Percentiles rank a stretch among this genome's conserved stretches.
Evolutionary conservation across 2,113 vertebrate species (phyloP).

Genomic region (Meriones unguiculatus): DNA sequence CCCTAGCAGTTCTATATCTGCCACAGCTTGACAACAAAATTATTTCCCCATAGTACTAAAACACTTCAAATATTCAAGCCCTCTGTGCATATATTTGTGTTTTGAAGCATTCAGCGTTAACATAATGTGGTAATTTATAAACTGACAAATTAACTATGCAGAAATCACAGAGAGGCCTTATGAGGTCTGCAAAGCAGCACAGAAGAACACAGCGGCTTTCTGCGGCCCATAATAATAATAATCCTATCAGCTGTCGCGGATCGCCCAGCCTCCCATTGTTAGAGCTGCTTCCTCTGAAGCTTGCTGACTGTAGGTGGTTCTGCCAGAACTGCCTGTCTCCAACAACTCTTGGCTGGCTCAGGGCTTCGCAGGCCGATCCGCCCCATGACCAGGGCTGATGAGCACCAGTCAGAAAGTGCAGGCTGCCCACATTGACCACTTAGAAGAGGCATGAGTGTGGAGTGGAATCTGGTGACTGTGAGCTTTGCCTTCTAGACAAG

Average conservation of each 20-base stretch:
- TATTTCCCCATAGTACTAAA: conserved; percentile 92
- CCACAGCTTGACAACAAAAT: conserved; percentile 92
- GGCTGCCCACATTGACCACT: conserved; percentile 29
- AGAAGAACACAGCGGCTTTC: conserved; percentile 85
- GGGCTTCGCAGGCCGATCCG: not conserved
- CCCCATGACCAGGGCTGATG: not conserved
- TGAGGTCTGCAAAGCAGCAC: conserved; percentile 84
- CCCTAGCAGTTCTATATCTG: conserved; percentile 91
- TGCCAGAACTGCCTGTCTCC: conserved; percentile 57
- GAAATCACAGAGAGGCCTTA: conserved; percentile 85
- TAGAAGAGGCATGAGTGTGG: conserved; percentile 55
- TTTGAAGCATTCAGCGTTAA: conserved; percentile 89
- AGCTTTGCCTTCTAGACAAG: conserved; percentile 57
- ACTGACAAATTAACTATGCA: conserved; percentile 90
- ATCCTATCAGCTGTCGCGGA: conserved; percentile 79
- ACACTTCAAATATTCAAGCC: conserved; percentile 89
- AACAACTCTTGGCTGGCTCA: conserved; percentile 35
- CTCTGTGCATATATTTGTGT: conserved; percentile 90
- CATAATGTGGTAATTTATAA: conserved; percentile 90
- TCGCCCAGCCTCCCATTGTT: conserved; percentile 77
- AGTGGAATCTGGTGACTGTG: conserved; percentile 63
- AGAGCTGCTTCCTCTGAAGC: conserved; percentile 12
- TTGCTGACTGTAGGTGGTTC: conserved; percentile 70
- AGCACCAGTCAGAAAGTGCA: not conserved
- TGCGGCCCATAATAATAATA: conserved; percentile 80